Base-by-base conservation (phyloP, 2,113 vertebrate species). In the Glaucidium brasilianum region DNA sequence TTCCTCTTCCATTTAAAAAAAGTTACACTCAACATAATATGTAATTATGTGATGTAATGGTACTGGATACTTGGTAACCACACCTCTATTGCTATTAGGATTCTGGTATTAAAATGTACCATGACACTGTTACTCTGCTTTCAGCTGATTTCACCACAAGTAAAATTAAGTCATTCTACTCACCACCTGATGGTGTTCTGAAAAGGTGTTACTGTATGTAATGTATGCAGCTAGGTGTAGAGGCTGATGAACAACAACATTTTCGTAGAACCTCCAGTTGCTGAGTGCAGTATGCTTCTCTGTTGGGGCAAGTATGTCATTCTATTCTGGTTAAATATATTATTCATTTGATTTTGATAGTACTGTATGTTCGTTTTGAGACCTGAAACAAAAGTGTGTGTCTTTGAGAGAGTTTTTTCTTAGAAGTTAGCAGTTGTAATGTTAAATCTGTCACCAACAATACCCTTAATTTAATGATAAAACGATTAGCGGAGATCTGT, bases 1-100 rank as follows among this genome's bases (percentile, higher is more conserved):
- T 81, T 58, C 2, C 5, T 78, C 2, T 59, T 82, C 67, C 10
- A 9, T 74, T 85, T 34, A 17, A 37, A 58, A 76, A 60, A 77
- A 26, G 10, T 49, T 37, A 3, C 39, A 56, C 0, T 1, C 22
- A 15, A 8, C 7, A 12, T 43, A 16, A 6, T 62, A 8, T 10
- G 8, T 64, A 58, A 43, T 66, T 7, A 30, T 0, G 0, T 62
- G 11, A 13, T 59, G 17, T 89, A 68, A 68, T 43, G 22, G 11
- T 67, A 34, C 9, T 12, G 23, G 21, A 17, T 39, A 60, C 16
- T 12, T 67, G 20, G 35, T 56, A 87, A 66, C 10, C 10, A 14
- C 13, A 53, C 1, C 11, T 52, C 11, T 64, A 11, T 11, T 85
- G 18, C 32, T 63, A 0, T 80, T 64, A 47, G 52, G n/a, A 55